Evolutionary conservation across 2,888 invertebrate species (phyloP).

Genomic region (Lepidochrysops patricia): DNA sequence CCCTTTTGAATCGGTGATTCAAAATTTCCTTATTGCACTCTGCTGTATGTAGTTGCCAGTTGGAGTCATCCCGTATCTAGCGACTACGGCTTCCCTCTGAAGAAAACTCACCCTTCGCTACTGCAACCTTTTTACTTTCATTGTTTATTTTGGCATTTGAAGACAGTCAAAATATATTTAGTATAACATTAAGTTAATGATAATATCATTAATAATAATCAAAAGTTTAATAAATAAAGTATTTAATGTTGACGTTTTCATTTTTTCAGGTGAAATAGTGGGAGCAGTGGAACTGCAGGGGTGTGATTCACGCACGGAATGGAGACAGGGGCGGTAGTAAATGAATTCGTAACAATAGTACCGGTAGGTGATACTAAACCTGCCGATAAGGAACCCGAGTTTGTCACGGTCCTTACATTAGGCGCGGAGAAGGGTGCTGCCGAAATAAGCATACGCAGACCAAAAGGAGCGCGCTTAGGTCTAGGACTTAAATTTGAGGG

Average conservation of each 20-base stretch:
- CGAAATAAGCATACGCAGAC: constrained; percentile 85
- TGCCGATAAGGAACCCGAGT: constrained; percentile 48
- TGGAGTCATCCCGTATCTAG: no score
- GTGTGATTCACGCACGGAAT: constrained; percentile 57
- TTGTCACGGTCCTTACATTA: constrained; percentile 77
- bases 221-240: no score
- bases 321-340: constrained; percentile 61
- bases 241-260: constrained; percentile 32
- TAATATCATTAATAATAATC: no score
- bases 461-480: constrained; percentile 92
- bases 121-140: no score
- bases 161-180: no score
- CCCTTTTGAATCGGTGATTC: no score
- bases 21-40: no score
- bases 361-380: constrained; percentile 70
- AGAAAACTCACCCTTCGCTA: no score
- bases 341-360: constrained; percentile 76
- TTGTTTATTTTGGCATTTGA: background rate
- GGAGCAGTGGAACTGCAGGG: constrained; percentile 42
- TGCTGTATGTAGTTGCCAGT: no score
- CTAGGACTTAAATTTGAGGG: constrained; percentile 95
- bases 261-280: constrained; percentile 54
- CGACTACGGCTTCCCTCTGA: no score
- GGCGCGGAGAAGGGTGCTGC: constrained; percentile 74
- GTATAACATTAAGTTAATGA: no score